These are phyloP conservation scores for Oreamnos americanus DNA, from an alignment of 2,113 vertebrate species.

Conservation along the genomic window DNA sequence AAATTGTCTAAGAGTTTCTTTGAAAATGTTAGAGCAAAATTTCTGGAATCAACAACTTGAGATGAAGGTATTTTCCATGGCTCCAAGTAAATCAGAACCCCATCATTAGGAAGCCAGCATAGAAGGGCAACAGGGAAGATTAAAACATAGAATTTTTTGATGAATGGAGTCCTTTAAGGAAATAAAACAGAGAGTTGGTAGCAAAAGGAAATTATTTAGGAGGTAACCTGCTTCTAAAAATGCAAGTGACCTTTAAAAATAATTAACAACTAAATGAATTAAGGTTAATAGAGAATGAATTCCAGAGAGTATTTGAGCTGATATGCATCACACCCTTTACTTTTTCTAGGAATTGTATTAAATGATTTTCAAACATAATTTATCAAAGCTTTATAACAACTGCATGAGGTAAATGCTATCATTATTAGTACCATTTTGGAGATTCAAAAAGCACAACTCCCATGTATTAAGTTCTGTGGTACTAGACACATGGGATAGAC, in stretches of 20 bases:
- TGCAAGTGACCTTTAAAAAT: not conserved
- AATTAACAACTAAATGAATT: conserved; percentile 7
- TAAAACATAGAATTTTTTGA: not conserved
- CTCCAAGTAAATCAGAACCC: not conserved
- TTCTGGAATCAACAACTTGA: not conserved
- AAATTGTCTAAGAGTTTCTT: not conserved
- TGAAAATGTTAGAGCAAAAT: not conserved
- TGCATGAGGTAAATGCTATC: not conserved
- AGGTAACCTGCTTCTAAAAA: not conserved
- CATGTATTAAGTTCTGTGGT: not conserved
- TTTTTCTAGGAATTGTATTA: not conserved
- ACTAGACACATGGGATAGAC: not conserved
- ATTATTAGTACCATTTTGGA: not conserved
- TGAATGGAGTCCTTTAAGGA: not conserved
- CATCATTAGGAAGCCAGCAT: not conserved
- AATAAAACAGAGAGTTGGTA: not conserved
- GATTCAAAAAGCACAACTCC: not conserved
- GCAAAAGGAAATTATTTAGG: not conserved
- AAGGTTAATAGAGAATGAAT: not conserved
- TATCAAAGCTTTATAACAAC: not conserved
- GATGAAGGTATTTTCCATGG: not conserved
- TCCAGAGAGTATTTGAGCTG: not conserved
- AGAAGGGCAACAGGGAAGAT: not conserved
- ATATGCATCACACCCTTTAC: not conserved
- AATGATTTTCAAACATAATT: not conserved